These are phyloP conservation scores for Oriolus oriolus DNA, from an alignment of 2,113 vertebrate species.

Conservation along the genomic window DNA sequence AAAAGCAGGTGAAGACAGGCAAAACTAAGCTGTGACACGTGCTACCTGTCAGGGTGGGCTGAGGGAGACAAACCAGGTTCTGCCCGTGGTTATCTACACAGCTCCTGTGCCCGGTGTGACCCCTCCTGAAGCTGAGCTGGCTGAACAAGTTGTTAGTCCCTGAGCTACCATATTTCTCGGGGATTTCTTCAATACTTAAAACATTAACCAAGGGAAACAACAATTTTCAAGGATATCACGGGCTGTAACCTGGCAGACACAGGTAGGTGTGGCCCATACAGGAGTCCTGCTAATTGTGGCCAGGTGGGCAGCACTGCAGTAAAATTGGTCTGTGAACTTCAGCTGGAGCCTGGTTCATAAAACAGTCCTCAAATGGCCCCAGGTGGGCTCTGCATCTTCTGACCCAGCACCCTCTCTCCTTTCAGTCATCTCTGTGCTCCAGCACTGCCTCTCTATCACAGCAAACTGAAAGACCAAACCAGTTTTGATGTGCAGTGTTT, in stretches of 20 bases:
- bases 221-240: background rate
- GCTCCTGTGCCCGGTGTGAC: accelerated
- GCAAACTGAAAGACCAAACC: background rate
- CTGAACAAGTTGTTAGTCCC: background rate
- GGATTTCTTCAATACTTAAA: background rate
- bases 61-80: background rate
- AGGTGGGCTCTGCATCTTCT: background rate
- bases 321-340: background rate
- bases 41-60: background rate
- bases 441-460: background rate
- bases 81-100: background rate
- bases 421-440: background rate
- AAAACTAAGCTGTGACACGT: background rate
- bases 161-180: background rate
- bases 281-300: background rate
- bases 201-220: background rate
- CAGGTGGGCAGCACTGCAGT: background rate
- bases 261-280: background rate
- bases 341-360: background rate
- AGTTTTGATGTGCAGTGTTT: background rate
- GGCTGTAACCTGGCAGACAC: background rate
- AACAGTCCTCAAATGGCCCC: background rate
- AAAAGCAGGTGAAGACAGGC: background rate
- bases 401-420: background rate
- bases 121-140: background rate